These are phyloP conservation scores for Gobio gobio DNA, from an alignment of 2,113 vertebrate species.

Conservation along the genomic window DNA sequence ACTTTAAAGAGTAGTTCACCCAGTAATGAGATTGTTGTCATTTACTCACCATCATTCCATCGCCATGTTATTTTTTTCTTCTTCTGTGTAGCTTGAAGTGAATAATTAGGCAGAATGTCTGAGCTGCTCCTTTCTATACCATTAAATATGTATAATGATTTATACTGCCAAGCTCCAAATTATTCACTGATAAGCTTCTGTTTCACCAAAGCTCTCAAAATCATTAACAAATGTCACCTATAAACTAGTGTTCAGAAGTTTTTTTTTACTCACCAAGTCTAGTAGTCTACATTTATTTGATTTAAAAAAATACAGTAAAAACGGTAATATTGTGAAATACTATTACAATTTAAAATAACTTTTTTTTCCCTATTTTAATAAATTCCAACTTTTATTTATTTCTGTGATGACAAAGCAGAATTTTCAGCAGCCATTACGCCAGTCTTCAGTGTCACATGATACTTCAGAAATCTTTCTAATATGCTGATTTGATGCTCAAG, in stretches of 20 bases:
- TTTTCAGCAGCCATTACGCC: not conserved
- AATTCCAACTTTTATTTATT: not conserved
- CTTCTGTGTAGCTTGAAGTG: not conserved
- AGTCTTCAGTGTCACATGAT: not conserved
- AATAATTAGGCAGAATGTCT: not conserved
- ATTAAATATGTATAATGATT: not conserved
- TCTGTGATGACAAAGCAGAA: not conserved
- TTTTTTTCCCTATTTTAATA: not conserved
- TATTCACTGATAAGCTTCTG: no score
- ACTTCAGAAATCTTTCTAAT: not conserved
- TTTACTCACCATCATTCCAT: not conserved
- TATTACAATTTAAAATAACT: no score
- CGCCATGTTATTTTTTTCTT: not conserved
- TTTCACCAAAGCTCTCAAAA: no score
- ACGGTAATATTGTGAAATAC: no score
- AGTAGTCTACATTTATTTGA: no score
- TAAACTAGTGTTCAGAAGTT: no score
- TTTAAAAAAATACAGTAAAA: no score
- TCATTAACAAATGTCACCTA: no score
- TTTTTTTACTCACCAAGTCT: no score
- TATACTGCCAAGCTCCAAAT: not conserved
- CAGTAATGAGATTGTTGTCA: not conserved
- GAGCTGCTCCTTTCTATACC: not conserved
- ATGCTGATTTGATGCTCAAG: not conserved
- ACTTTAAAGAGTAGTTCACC: conserved; percentile 10